These are phyloP conservation scores for Rhodeus uyekii DNA, from an alignment of 2,797 vertebrate species.

Conservation along the genomic window DNA sequence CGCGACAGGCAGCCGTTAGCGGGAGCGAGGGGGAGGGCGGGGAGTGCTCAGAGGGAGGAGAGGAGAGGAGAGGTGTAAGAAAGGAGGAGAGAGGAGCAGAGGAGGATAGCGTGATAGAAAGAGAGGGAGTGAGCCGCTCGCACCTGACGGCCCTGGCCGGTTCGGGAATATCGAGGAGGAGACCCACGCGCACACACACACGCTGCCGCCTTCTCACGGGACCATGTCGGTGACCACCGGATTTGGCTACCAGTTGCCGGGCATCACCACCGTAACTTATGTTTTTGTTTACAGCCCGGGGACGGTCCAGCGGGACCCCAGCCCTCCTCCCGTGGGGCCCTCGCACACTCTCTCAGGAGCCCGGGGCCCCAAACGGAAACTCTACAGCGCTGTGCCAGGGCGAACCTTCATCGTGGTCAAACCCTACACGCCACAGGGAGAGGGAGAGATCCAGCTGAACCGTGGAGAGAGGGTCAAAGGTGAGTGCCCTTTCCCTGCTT, in stretches of 20 bases:
- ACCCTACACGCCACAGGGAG: slow-evolving; percentile 91
- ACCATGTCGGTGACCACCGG: slow-evolving; percentile 82
- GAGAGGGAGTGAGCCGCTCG: slow-evolving; percentile 59
- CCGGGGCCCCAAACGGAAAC: slow-evolving; percentile 93
- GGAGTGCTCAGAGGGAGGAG: slow-evolving; percentile 59
- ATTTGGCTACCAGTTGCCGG: slow-evolving; percentile 86
- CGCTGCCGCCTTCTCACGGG: slow-evolving; percentile 58
- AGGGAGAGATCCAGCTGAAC: slow-evolving; percentile 95
- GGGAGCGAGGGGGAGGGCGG: slow-evolving; percentile 55
- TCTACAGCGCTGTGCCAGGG: slow-evolving; percentile 96
- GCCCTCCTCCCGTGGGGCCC: slow-evolving; percentile 78
- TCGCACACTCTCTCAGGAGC: slow-evolving; percentile 75
- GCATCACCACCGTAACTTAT: slow-evolving; percentile 94
- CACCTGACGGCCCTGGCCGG: slow-evolving; percentile 59
- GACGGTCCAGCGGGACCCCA: slow-evolving; percentile 81
- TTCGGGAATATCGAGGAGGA: slow-evolving; percentile 61
- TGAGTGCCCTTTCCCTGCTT: slow-evolving; percentile 65
- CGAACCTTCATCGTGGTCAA: slow-evolving; percentile 96
- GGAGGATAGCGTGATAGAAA: slow-evolving; percentile 58
- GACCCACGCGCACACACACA: slow-evolving; percentile 49
- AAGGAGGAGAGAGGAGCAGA: slow-evolving; percentile 57
- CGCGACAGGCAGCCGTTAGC: slow-evolving; percentile 59
- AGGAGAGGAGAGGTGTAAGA: slow-evolving; percentile 59
- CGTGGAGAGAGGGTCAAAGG: slow-evolving; percentile 96
- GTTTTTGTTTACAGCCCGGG: slow-evolving; percentile 98